Evolutionary conservation across 2,797 vertebrate genomes (phyloP).

Genomic region (Thunnus albacares): DNA sequence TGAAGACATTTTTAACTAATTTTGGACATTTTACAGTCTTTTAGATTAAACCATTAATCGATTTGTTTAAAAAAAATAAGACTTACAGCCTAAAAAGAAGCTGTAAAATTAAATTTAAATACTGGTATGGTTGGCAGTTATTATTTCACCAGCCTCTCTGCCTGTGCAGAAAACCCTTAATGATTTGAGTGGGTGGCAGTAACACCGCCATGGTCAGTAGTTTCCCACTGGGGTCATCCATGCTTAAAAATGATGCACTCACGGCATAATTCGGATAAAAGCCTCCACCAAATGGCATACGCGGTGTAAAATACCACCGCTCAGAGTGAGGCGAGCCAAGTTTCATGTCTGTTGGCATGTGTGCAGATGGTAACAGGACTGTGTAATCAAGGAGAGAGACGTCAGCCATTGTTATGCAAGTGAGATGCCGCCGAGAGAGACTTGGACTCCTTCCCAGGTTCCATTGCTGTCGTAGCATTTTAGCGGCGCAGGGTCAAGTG

Average conservation of each 20-base stretch:
- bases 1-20: too few species aligned
- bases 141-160: background rate
- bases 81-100: too few species aligned
- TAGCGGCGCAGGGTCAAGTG: constrained; percentile 39
- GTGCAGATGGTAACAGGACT: constrained; percentile 20
- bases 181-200: constrained; percentile 34
- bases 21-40: background rate
- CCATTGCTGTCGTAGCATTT: constrained; percentile 43
- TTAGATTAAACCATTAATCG: too few species aligned
- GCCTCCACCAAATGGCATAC: background rate
- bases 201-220: background rate
- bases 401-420: constrained; percentile 63
- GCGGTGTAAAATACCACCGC: constrained; percentile 8
- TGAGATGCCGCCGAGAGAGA: constrained; percentile 40
- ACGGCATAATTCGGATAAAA: background rate
- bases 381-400: constrained; percentile 68
- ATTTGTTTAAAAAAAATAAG: too few species aligned
- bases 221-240: constrained; percentile 17
- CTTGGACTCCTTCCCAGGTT: constrained; percentile 73
- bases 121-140: background rate
- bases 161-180: constrained; percentile 25
- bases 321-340: constrained; percentile 43
- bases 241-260: constrained; percentile 27
- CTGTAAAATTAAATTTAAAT: too few species aligned
- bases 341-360: constrained; percentile 41